Evolutionary conservation across 2,888 invertebrate species (phyloP).

Genomic region (Drosophila gaucha): DNA sequence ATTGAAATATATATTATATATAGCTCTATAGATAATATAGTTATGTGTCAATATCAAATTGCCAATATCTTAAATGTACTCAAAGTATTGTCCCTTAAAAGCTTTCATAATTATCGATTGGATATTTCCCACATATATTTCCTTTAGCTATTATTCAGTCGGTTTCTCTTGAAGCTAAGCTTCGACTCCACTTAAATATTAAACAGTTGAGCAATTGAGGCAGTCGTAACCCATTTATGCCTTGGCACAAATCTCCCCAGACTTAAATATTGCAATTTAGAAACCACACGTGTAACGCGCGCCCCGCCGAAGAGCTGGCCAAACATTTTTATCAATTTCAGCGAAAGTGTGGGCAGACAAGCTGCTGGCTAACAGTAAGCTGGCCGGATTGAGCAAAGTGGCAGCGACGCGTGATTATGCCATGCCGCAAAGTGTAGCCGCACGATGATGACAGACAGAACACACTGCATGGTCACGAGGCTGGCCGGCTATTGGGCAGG

Average conservation of each 20-base stretch:
- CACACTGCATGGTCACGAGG: conserved; percentile 59
- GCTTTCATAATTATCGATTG: too few relatives aligned
- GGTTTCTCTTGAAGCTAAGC: too few relatives aligned
- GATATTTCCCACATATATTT: too few relatives aligned
- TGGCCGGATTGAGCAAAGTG: conserved; percentile 70
- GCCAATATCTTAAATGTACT: too few relatives aligned
- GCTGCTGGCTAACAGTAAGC: conserved; percentile 54
- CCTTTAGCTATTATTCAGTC: too few relatives aligned
- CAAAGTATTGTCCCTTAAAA: too few relatives aligned
- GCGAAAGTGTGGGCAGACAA: background rate
- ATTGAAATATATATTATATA: too few relatives aligned
- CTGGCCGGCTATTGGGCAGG: conserved; percentile 38
- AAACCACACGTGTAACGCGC: conserved; percentile 50
- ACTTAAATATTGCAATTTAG: conserved; percentile 62
- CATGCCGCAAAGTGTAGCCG: conserved; percentile 21
- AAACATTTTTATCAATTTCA: conserved; percentile 72
- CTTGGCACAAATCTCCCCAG: background rate
- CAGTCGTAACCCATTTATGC: conserved; percentile 28
- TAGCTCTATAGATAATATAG: too few relatives aligned
- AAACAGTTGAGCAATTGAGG: conserved; percentile 24
- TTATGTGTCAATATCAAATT: too few relatives aligned
- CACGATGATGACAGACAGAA: conserved; percentile 43
- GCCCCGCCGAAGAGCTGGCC: conserved; percentile 6
- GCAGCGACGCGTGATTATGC: conserved; percentile 65
- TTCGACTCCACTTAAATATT: conserved; percentile 5